Conservation (phyloP, 2,113 vertebrate species). For the Nibea albiflora region DNA sequence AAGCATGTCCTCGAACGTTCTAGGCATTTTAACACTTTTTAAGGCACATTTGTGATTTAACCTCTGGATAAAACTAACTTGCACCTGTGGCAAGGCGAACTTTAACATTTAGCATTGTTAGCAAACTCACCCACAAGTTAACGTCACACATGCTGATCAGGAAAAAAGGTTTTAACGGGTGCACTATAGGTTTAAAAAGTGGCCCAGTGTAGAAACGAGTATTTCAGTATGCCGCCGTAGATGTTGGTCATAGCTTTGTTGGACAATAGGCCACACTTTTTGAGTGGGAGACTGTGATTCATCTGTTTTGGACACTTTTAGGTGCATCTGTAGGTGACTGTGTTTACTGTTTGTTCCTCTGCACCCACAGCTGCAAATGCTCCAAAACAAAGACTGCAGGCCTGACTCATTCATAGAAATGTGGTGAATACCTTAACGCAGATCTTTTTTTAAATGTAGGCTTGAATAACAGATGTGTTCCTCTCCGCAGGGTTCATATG, state of each 20-base stretch:
- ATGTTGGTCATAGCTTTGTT: background rate
- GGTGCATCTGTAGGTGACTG: conserved; percentile 42
- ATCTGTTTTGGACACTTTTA: conserved; percentile 1
- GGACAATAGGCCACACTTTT: background rate
- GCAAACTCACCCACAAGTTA: background rate
- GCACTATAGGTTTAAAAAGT: background rate
- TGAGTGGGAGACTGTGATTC: background rate
- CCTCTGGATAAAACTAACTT: background rate
- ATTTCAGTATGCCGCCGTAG: background rate
- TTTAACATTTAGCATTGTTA: background rate
- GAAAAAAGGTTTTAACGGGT: too few species aligned
- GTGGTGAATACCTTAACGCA: conserved; percentile 23
- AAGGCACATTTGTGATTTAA: background rate
- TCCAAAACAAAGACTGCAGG: conserved; percentile 36
- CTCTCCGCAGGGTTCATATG: background rate
- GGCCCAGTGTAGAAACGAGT: background rate
- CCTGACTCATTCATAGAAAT: conserved; percentile 60
- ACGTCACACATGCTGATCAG: too few species aligned
- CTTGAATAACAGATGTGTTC: conserved; percentile 26
- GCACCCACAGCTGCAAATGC: conserved; percentile 61
- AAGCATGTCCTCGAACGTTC: background rate
- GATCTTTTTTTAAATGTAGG: background rate
- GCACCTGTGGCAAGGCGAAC: background rate
- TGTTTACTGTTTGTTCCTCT: conserved; percentile 43
- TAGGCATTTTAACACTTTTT: too few species aligned